Evolutionary conservation across 2,113 vertebrate species (phyloP), one percentile per base, ranked within the genome.

Genomic region (Heterocephalus glaber): DNA sequence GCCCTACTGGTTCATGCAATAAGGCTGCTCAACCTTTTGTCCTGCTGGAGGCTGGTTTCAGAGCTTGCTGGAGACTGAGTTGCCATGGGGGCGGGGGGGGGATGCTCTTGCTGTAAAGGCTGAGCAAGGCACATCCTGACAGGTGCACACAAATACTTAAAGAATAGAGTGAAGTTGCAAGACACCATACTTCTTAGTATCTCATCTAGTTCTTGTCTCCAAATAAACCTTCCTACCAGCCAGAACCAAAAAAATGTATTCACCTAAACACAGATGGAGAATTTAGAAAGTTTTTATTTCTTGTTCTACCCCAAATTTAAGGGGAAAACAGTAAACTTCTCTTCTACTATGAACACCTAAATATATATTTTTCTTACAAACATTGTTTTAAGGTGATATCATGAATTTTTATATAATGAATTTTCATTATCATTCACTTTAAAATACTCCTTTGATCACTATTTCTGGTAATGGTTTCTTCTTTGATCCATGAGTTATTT

Each of bases 391-490:
- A 74, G 7, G 63, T 2, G 20, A 74, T 89, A 65, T 92, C 10
- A 66, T 11, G 44, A 30, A 26, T 63, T 90, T 70, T 65, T n/a
- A 52, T 47, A 33, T 9, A 35, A 63, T 44, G 7, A 9, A 1
- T 77, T 92, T 92, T 90, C 9, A 84, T 87, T 61, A 90, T 76
- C 13, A 92, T 56, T 79, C 2, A 28, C 1, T 92, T 96, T 79
- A 63, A 63, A 30, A 72, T 28, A 8, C 5, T 79, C 16, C 47
- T 52, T 79, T 95, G 93, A 8, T 65, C n/a, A 74, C 58, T 90
- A 90, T 41, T 44, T 26, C 63, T 94, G 58, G 12, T 3, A 47
- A 76, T 44, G n/a, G 3, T 24, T 87, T 94, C 33, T 66, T 92
- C 20, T 87, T 72, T 77, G 26, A 89, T 90, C 17, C 30, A 49